A percentile compares a stretch with the other conserved stretches of the same genome.
Conservation (phyloP, 2,113 vertebrate genomes). For the Uropsilus gracilis region DNA sequence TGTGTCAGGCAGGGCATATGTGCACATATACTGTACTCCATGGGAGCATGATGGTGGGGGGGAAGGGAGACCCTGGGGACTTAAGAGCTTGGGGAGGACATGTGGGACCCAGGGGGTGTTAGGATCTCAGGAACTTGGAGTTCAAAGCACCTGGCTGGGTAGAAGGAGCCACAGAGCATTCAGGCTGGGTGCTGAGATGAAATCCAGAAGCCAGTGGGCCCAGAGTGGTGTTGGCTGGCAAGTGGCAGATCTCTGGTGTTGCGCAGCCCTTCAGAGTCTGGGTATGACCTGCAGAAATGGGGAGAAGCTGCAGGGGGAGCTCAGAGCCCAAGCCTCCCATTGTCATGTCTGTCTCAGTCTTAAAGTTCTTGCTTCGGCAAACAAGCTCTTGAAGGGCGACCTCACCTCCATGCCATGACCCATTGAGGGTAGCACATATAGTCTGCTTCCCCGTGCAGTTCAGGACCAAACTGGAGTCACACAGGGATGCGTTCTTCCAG, state of each 20-base stretch:
- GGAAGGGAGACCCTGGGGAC: background rate
- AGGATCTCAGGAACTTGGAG: background rate
- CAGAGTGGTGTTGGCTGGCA: background rate
- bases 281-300: background rate
- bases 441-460: constrained; percentile 1
- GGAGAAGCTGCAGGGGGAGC: background rate
- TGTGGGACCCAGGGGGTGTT: background rate
- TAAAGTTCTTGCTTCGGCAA: background rate
- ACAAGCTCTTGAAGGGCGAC: too few species aligned
- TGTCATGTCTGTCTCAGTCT: background rate
- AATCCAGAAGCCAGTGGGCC: background rate
- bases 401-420: background rate
- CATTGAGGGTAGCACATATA: background rate
- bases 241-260: background rate
- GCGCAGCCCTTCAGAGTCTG: constrained; percentile 24
- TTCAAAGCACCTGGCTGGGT: background rate
- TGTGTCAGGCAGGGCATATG: background rate
- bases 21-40: background rate
- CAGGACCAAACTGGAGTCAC: background rate
- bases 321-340: background rate
- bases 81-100: background rate
- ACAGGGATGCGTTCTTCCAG: rapidly evolving
- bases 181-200: background rate
- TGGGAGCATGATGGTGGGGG: background rate
- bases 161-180: background rate